These are phyloP conservation scores for Brevimyrus niger DNA, from an alignment of 2,113 vertebrate genomes.

Conservation along the genomic window DNA sequence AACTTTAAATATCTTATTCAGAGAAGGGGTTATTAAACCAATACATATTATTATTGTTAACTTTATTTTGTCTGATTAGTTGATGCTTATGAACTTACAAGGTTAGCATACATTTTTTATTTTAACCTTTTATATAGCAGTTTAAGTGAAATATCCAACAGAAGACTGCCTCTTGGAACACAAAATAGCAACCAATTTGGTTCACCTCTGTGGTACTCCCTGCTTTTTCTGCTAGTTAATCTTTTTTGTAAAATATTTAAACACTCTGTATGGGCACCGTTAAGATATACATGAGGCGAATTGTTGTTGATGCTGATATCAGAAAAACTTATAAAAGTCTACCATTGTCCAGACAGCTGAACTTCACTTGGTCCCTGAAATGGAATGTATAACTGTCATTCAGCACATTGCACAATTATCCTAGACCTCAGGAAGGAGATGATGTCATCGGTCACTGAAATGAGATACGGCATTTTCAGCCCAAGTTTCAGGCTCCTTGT, in stretches of 20 bases:
- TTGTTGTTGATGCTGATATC: neutral
- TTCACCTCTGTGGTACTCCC: neutral
- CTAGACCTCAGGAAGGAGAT: neutral
- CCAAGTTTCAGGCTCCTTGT: neutral
- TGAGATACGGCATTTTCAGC: neutral
- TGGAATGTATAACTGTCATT: conserved; percentile 5
- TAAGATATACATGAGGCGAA: neutral
- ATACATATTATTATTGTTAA: neutral
- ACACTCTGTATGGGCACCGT: neutral
- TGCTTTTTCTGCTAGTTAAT: neutral
- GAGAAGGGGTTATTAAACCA: neutral
- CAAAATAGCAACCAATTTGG: neutral
- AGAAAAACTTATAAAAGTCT: neutral
- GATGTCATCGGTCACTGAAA: neutral
- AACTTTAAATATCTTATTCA: neutral
- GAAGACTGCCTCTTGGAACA: neutral
- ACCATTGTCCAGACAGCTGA: neutral
- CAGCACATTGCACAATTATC: neutral
- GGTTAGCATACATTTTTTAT: neutral
- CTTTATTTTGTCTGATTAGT: neutral
- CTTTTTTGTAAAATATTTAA: neutral
- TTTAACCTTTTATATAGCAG: neutral
- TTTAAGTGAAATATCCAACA: neutral
- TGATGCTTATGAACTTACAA: neutral
- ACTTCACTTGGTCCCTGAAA: neutral